Evolutionary conservation across 2,797 vertebrate species (phyloP).

Genomic region (Chrosomus eos): DNA sequence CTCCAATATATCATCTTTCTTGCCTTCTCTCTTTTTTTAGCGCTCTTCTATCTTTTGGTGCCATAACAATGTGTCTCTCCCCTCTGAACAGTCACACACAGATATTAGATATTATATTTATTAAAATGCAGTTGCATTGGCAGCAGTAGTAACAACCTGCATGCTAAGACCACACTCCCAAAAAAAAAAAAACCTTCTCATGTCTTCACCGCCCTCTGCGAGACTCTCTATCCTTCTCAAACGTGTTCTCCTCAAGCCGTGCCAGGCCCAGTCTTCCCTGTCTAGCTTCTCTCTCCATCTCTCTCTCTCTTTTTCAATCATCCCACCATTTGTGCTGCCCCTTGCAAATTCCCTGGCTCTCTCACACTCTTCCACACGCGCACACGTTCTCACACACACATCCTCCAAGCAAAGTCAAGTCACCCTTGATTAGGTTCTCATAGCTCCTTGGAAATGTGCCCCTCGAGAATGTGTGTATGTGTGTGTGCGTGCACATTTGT

Average conservation of each 20-base stretch:
- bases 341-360: constrained; percentile 52
- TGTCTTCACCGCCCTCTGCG: constrained; percentile 17
- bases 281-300: constrained; percentile 1
- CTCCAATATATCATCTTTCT: constrained; percentile 5
- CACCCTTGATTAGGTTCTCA: constrained; percentile 69
- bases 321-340: constrained; percentile 52
- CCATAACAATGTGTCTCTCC: neutral
- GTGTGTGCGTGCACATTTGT: constrained; percentile 22
- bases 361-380: constrained; percentile 44
- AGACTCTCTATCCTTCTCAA: constrained; percentile 31
- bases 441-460: constrained; percentile 61
- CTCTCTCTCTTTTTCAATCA: constrained; percentile 53
- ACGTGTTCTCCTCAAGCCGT: constrained; percentile 42
- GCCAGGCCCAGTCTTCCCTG: constrained; percentile 17
- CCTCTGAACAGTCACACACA: neutral
- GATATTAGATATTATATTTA: constrained; percentile 6
- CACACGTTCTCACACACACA: constrained; percentile 45
- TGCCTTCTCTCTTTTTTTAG: neutral
- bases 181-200: constrained; percentile 5
- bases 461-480: constrained; percentile 49
- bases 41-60: neutral
- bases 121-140: constrained; percentile 1
- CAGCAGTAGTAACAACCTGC: neutral
- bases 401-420: constrained; percentile 71
- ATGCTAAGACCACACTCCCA: constrained; percentile 1